These are phyloP conservation scores for Trypoxylon attenuatum DNA, from an alignment of 2,888 invertebrate genomes.

Conservation along the genomic window DNA sequence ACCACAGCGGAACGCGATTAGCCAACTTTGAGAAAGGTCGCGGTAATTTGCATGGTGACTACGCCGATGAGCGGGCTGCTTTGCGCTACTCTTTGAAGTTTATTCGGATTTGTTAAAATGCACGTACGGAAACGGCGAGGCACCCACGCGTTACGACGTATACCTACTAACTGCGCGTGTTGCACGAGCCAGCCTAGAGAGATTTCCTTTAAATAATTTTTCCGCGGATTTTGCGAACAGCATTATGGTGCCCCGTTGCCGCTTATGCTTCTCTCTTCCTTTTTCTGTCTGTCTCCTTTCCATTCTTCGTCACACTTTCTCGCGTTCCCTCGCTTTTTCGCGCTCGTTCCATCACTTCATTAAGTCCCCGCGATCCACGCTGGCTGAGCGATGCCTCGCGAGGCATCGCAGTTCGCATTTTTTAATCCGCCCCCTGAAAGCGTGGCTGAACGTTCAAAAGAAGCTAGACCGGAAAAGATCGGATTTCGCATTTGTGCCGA, in stretches of 20 bases:
- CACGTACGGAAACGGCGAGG: conserved; percentile 5
- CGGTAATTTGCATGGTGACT: conserved; percentile 5
- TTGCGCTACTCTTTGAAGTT: conserved; percentile 42
- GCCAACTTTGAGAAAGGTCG: not conserved
- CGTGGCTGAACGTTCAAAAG: no score
- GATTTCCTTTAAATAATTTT: not conserved
- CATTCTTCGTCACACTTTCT: not conserved
- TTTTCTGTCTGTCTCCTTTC: not conserved
- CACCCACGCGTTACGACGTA: not conserved
- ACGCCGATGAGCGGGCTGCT: conserved; percentile 12
- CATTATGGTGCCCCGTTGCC: conserved; percentile 10
- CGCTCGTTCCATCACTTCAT: no score
- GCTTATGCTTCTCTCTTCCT: not conserved
- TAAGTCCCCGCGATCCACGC: no score
- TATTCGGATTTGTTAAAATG: conserved; percentile 38
- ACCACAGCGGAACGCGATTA: not conserved
- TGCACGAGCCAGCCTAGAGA: not conserved
- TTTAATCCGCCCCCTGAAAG: no score
- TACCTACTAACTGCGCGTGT: not conserved
- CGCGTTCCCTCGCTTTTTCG: not conserved
- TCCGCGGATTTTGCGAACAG: not conserved
- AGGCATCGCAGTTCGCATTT: no score
- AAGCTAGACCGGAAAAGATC: no score
- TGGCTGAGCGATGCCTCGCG: no score
- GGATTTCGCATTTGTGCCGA: no score